Conservation (phyloP, 2,888 invertebrate genomes). For the Meghimatium bilineatum region DNA sequence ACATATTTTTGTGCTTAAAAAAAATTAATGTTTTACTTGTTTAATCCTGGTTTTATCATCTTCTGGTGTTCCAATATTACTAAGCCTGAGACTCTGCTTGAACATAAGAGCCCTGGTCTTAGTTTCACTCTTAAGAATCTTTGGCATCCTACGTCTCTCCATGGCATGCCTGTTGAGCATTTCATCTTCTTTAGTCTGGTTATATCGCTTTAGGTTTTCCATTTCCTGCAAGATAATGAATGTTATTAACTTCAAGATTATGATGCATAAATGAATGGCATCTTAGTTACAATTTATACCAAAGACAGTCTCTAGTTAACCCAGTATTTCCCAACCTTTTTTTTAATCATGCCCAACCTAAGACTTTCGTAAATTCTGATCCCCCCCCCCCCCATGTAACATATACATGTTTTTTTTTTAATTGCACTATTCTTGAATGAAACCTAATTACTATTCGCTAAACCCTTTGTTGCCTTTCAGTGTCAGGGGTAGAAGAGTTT, state of each 20-base stretch:
- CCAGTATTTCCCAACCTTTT: no score
- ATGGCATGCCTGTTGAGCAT: slow-evolving; percentile 91
- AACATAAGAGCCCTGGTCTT: slow-evolving; percentile 99
- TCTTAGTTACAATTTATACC: no score
- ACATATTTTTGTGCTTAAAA: background rate
- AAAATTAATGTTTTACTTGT: slow-evolving; percentile 63
- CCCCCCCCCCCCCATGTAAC: no score
- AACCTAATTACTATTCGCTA: no score
- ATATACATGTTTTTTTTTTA: no score
- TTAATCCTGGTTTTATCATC: slow-evolving; percentile 75
- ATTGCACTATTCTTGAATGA: no score
- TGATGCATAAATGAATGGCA: no score
- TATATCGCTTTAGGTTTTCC: slow-evolving; percentile 88
- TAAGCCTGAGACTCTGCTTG: slow-evolving; percentile 92
- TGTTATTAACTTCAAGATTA: background rate
- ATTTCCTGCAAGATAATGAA: slow-evolving; percentile 81
- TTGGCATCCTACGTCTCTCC: slow-evolving; percentile 95
- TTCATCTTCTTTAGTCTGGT: slow-evolving; percentile 86
- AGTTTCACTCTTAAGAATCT: slow-evolving; percentile 95
- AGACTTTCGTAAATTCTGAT: no score
- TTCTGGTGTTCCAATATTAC: slow-evolving; percentile 74
- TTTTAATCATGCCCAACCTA: no score
- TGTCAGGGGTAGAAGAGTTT: no score
- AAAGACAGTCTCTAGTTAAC: no score
- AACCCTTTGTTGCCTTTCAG: no score